phyloP scores from a whole-genome alignment of 2,888 invertebrate genomes.

The Leistus spinibarbis region DNA sequence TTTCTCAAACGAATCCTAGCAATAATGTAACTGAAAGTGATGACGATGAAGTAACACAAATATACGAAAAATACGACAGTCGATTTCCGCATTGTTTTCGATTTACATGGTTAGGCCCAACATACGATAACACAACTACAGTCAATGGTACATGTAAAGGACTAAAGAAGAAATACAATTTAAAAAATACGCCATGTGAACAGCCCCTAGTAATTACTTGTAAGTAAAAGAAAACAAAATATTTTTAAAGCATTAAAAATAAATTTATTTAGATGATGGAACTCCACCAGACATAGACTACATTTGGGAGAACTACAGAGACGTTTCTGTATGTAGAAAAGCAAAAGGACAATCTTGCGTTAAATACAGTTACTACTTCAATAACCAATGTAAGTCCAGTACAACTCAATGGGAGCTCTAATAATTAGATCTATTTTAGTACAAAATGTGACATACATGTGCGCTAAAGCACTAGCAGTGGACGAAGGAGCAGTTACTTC shows the following conservation, averaged over 20 bases:
- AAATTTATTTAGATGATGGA: conserved; percentile 62
- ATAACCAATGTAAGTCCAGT: conserved; percentile 62
- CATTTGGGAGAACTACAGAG: conserved; percentile 63
- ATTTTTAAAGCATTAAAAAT: background rate
- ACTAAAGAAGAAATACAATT: conserved; percentile 49
- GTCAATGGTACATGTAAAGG: conserved; percentile 56
- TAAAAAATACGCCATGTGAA: conserved; percentile 62
- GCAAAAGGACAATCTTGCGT: conserved; percentile 68
- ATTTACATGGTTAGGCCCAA: conserved; percentile 73
- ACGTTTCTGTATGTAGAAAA: conserved; percentile 63
- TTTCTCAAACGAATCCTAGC: conserved; percentile 8
- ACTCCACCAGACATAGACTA: conserved; percentile 67
- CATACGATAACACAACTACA: conserved; percentile 63
- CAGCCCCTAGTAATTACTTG: conserved; percentile 69
- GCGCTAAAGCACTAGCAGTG: conserved; percentile 65
- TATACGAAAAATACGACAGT: conserved; percentile 8
- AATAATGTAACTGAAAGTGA: background rate
- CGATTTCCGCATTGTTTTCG: conserved; percentile 63
- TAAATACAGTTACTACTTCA: conserved; percentile 66
- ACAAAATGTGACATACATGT: conserved; percentile 73
- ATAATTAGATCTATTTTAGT: conserved; percentile 58
- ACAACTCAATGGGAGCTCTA: background rate
- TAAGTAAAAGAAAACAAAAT: conserved; percentile 52
- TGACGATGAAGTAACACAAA: background rate
- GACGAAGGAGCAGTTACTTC: conserved; percentile 59